A percentile compares a stretch with the other conserved stretches of the same genome.
Evolutionary conservation across 2,113 vertebrate species (phyloP).

Genomic region (Malaclemys terrapin): DNA sequence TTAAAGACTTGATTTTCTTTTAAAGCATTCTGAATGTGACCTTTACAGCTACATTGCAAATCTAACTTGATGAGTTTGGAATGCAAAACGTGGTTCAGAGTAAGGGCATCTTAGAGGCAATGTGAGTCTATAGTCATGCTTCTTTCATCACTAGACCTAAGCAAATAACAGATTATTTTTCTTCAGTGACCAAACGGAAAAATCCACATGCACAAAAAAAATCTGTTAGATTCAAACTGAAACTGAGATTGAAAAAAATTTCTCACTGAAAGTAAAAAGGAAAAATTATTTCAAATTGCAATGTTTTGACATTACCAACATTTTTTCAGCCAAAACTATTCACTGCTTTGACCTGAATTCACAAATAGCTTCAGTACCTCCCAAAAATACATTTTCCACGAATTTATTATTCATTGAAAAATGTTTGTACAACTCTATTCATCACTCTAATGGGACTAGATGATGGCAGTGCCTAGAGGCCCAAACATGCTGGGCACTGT

Average conservation of each 20-base stretch:
- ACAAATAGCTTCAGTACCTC: neutral
- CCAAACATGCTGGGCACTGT: fast-evolving
- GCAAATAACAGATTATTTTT: neutral
- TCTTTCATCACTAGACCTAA: neutral
- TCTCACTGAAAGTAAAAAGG: neutral
- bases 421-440: neutral
- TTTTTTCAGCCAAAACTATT: neutral
- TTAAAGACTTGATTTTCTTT: neutral
- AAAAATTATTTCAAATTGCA: neutral
- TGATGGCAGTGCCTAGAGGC: fast-evolving
- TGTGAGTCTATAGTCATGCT: neutral
- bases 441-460: fast-evolving
- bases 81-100: neutral
- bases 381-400: neutral
- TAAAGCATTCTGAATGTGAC: neutral
- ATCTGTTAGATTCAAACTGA: neutral
- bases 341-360: neutral
- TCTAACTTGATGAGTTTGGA: neutral
- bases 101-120: neutral
- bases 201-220: neutral
- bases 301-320: neutral
- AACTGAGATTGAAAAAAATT: neutral
- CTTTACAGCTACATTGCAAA: neutral
- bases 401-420: too few relatives aligned
- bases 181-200: neutral